Percentiles rank a stretch among this genome's conserved stretches.
These are phyloP conservation scores for Forbesichthys agassizii DNA, from an alignment of 2,113 vertebrate genomes.

Conservation along the genomic window DNA sequence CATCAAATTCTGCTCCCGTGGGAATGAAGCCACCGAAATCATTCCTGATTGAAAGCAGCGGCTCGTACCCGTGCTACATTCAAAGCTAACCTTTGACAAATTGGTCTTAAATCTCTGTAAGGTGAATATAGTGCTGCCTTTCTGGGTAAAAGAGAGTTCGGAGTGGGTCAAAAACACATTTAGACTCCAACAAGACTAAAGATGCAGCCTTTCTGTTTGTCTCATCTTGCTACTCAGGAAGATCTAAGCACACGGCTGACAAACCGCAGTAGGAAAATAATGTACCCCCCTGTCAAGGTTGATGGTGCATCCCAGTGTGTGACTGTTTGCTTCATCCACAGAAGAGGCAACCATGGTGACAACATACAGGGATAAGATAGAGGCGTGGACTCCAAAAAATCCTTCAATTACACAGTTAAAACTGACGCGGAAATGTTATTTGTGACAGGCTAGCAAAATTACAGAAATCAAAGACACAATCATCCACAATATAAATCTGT, in stretches of 20 bases:
- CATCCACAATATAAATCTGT: neutral
- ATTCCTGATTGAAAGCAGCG: neutral
- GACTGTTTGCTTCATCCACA: neutral
- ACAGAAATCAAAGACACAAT: neutral
- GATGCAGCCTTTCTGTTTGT: slow-evolving; percentile 60
- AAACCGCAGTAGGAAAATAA: neutral
- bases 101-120: neutral
- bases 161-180: slow-evolving; percentile 30
- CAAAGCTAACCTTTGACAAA: slow-evolving; percentile 11
- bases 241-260: neutral
- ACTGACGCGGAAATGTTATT: neutral
- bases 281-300: neutral
- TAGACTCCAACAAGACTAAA: slow-evolving; percentile 34
- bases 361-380: neutral
- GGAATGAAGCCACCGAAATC: slow-evolving; percentile 16
- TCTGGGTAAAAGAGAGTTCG: slow-evolving; percentile 65
- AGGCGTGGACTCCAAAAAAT: neutral
- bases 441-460: neutral
- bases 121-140: slow-evolving; percentile 13
- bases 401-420: neutral
- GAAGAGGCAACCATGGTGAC: neutral
- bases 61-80: neutral
- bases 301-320: neutral
- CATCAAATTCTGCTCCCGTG: slow-evolving; percentile 37
- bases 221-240: neutral